Conservation (phyloP, 2,888 invertebrate species). For the Caradrina kadenii region DNA sequence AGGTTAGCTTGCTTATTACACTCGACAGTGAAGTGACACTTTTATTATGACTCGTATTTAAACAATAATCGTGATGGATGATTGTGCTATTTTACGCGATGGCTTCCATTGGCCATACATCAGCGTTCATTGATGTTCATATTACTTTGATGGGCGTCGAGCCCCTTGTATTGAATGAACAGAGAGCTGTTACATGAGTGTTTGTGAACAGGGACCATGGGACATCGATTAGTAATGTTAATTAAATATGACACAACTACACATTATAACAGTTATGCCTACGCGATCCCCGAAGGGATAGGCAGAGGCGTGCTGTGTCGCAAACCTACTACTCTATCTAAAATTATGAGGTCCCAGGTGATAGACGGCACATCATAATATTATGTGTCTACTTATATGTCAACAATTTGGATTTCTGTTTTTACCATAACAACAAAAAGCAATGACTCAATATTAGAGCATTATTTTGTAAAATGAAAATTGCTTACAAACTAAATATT, state of each 20-base stretch:
- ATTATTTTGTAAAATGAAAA: background rate
- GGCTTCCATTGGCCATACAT: conserved; percentile 10
- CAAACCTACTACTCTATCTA: conserved; percentile 20
- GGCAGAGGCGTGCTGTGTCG: conserved; percentile 32
- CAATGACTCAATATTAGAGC: background rate
- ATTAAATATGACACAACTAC: conserved; percentile 51
- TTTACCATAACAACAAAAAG: background rate
- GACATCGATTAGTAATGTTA: conserved; percentile 41
- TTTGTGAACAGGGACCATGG: conserved; percentile 9
- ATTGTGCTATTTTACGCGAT: conserved; percentile 8
- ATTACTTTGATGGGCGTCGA: conserved; percentile 25
- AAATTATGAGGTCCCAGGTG: conserved; percentile 28
- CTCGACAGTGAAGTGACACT: background rate
- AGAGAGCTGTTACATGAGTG: conserved; percentile 1
- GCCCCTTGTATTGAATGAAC: conserved; percentile 23
- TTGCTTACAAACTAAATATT: background rate
- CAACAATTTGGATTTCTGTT: background rate
- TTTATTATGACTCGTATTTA: conserved; percentile 17
- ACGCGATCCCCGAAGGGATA: conserved; percentile 29
- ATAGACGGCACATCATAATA: background rate
- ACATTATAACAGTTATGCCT: conserved; percentile 33
- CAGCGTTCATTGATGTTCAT: conserved; percentile 32
- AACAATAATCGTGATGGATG: conserved; percentile 26
- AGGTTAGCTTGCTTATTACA: background rate
- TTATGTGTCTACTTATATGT: background rate